phyloP scores from a whole-genome alignment of 2,113 vertebrate genomes.

The Caracal caracal region DNA sequence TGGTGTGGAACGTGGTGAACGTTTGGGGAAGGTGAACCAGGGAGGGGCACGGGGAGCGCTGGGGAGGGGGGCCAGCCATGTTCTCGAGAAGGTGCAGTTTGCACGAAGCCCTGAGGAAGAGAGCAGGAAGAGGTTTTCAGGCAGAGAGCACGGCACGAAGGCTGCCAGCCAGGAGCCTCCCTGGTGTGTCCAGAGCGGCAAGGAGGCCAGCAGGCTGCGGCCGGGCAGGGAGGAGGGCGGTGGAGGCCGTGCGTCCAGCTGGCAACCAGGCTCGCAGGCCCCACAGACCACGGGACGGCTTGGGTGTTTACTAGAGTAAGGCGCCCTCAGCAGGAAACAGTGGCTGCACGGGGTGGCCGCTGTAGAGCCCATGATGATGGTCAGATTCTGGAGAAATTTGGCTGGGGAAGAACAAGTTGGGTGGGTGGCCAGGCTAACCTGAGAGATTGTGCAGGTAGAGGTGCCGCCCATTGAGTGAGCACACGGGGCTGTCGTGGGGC shows the following conservation, averaged over 20 bases:
- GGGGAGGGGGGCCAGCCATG: background rate
- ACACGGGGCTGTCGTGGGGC: background rate
- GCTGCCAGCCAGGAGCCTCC: background rate
- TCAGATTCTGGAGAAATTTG: background rate
- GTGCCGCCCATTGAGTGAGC: background rate
- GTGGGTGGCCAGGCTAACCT: background rate
- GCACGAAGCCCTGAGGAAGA: no score
- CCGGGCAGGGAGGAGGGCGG: background rate
- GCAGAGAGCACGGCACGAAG: rapidly evolving
- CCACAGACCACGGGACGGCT: background rate
- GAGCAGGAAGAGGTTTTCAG: background rate
- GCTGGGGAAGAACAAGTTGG: background rate
- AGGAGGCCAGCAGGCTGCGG: background rate
- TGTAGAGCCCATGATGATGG: background rate
- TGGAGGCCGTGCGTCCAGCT: background rate
- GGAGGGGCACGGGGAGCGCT: no score
- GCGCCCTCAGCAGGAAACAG: background rate
- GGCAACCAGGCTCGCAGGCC: rapidly evolving
- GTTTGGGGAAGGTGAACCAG: no score
- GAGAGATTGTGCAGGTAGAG: background rate
- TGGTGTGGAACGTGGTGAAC: background rate
- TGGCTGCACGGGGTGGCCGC: background rate
- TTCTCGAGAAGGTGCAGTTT: background rate
- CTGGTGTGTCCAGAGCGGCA: rapidly evolving
- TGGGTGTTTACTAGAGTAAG: background rate